Evolutionary conservation across 2,888 invertebrate species (phyloP).

Genomic region (Phengaris alcon): DNA sequence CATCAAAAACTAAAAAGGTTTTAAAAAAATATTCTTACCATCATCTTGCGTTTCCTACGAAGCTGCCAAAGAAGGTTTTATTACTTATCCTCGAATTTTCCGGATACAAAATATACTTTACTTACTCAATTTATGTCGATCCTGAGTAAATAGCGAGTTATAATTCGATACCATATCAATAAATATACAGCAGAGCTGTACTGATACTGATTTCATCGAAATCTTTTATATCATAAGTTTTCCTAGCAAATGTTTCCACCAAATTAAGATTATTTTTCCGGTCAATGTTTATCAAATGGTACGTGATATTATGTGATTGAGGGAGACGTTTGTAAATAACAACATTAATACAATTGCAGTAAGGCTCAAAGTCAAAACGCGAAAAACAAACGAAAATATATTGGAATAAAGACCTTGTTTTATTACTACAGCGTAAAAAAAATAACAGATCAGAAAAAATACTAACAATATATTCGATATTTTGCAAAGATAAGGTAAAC

Average conservation of each 20-base stretch:
- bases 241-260: conserved; percentile 10
- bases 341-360: neutral
- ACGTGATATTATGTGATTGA: conserved; percentile 18
- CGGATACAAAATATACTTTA: neutral
- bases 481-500: too few species aligned
- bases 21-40: neutral
- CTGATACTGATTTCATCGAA: neutral
- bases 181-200: neutral
- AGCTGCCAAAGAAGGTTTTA: neutral
- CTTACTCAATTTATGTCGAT: neutral
- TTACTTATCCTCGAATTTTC: neutral
- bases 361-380: neutral
- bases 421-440: neutral
- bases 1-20: neutral
- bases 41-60: neutral
- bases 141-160: neutral
- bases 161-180: conserved; percentile 11
- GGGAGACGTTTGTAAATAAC: neutral
- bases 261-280: conserved; percentile 13
- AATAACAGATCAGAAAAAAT: neutral
- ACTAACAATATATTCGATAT: neutral
- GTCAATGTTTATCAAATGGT: conserved; percentile 19
- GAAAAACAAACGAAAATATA: neutral
- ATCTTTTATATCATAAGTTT: conserved; percentile 13
- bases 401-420: neutral